A percentile compares a stretch with the other conserved stretches of the same genome.
phyloP scores from a whole-genome alignment of 2,113 vertebrate species.

The Neofelis nebulosa region DNA sequence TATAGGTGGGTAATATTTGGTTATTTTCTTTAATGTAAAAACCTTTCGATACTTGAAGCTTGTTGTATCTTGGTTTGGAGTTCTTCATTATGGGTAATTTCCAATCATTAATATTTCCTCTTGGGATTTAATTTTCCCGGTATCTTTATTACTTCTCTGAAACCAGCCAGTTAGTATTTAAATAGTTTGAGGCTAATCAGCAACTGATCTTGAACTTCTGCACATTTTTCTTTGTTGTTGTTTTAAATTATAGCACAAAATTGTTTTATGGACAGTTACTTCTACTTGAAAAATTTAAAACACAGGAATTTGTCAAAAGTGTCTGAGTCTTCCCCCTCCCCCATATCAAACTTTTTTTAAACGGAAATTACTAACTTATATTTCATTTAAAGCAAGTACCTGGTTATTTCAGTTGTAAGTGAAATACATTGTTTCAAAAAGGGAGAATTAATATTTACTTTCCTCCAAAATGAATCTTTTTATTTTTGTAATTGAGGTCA shows the following conservation, averaged over 20 bases:
- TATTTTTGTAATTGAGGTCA: background rate
- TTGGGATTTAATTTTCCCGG: constrained; percentile 17
- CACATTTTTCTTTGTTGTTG: background rate
- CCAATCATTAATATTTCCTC: background rate
- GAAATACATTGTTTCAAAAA: background rate
- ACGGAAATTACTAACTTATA: background rate
- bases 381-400: background rate
- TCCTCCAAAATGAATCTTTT: background rate
- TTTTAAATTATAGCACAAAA: background rate
- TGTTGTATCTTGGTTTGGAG: background rate
- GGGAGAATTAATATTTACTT: background rate
- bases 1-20: background rate
- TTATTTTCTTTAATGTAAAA: constrained; percentile 4
- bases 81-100: constrained; percentile 4
- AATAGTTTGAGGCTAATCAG: background rate
- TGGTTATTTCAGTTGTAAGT: background rate
- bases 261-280: background rate
- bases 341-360: background rate
- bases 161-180: background rate
- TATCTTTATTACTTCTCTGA: background rate
- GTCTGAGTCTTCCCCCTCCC: fast-evolving
- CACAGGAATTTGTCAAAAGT: background rate
- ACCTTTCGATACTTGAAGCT: background rate
- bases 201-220: background rate
- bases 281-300: background rate